Base-by-base conservation (phyloP, 2,113 vertebrate genomes). In the Apteryx owenii region DNA sequence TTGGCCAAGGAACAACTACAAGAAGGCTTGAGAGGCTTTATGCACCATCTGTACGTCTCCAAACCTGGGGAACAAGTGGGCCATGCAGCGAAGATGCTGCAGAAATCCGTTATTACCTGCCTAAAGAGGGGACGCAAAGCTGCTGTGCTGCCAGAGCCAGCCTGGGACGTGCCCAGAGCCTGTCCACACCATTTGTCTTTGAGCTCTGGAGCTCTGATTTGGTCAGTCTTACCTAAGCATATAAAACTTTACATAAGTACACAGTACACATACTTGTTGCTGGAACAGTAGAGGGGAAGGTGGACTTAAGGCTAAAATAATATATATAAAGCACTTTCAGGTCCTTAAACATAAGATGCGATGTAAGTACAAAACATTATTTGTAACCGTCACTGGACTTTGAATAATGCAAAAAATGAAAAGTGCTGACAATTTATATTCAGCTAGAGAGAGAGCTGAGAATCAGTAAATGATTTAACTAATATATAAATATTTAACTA, bases 1-100 rank as follows among this genome's bases (percentile, higher is more conserved):
- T 31, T 90, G 88, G 86, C 95, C 89, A 77, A 87, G 50, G 38
- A 85, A 91, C 75, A 69, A 84, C 48, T 87, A 16, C n/a, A 88
- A 46, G 62, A 81, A 86, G 26, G 92, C 92, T 83, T 86, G 69
- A 89, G 64, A 94, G 60, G 81, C 60, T 95, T 95, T 91, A 64
- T 42, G 42, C 10, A 66, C 29, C 40, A 53, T 53, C 62, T 58
- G 58, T 58, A 58, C 44, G 70, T 82, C 50, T 85, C 79, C 68
- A 94, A 77, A 80, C 1, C 2, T 71, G 50, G 70, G 56, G 53
- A 89, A 51, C 1, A 6, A 94, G 70, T 13, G 53, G 46, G 31
- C 40, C 94, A 46, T 48, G 16, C 36, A 31, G 36, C 2, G 23
- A 15, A 56, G 42, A 58, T 82, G n/a, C 50, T 58, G 68, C 62